phyloP scores from a whole-genome alignment of 2,113 vertebrate genomes.

The Nestor notabilis region DNA sequence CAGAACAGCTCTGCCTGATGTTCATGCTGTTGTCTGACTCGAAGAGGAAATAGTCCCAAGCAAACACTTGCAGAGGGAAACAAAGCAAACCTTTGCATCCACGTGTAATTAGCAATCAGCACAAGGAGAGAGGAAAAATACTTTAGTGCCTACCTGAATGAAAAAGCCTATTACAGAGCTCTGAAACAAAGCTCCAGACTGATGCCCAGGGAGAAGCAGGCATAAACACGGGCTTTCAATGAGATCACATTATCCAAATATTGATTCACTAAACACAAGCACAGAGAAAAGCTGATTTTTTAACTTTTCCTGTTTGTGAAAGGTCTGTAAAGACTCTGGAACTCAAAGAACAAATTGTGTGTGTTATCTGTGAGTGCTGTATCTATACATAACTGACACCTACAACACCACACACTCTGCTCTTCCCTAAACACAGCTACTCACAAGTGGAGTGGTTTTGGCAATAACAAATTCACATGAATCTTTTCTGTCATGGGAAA shows the following conservation, averaged over 20 bases:
- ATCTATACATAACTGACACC: neutral
- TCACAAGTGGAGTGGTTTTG: neutral
- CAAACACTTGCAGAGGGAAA: constrained; percentile 27
- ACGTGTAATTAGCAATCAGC: constrained; percentile 34
- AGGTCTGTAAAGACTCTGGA: neutral
- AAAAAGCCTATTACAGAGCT: neutral
- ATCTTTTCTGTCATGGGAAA: accelerated
- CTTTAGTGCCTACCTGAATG: constrained; percentile 22
- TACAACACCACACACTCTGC: accelerated
- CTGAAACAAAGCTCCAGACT: neutral
- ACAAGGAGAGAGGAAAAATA: neutral
- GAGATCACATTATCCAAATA: neutral
- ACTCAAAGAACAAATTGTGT: neutral
- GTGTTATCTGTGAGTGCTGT: neutral
- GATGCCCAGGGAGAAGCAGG: neutral
- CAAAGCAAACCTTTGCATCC: constrained; percentile 39
- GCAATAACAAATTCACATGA: neutral
- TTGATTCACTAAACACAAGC: neutral
- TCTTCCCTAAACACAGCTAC: neutral
- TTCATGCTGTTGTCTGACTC: neutral
- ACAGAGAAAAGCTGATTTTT: neutral
- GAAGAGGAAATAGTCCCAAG: constrained; percentile 16
- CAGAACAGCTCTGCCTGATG: constrained; percentile 16
- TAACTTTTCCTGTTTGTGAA: neutral
- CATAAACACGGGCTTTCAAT: neutral